Base-by-base conservation (phyloP, 64 coral and sea anemone species). In the Anthopleura sola region DNA sequence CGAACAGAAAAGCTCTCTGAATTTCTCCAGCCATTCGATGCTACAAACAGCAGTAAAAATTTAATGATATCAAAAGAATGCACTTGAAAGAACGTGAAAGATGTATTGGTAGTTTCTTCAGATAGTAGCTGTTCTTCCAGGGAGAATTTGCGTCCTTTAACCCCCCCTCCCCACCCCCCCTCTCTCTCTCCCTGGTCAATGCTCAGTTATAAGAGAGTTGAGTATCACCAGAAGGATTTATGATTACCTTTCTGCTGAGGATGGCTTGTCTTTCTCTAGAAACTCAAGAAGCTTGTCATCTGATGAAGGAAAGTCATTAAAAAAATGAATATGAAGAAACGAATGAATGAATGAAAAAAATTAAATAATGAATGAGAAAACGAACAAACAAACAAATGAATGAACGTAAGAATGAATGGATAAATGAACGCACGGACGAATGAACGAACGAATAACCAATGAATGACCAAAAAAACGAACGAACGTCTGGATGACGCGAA, bases 21-120 rank as follows among this genome's bases (percentile, higher is more conserved):
- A 92, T 15, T 92, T 90, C 48, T 98, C 87, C 17, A 92, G 86
- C 96, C 96, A 98, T 14, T 74, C 48, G 11, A 60, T 75, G 32
- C 93, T 95, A 37, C 60, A 83, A 15, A 48, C 6, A 53, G 50
- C 34, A 48, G 44, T 6, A 79, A 71, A 31, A 34, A 9, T 34
- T 71, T 20, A 62, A 44, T 44, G 9, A 44, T 0, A 44, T 44
- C 1, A 44, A 44, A 44, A 6, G 40, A 44, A 44, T 44, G 40
- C 4, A 3, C 9, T 44, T 44, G 9, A 44, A 1, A 44, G 40
- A 44, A 6, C 4, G 40, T 44, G 40, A 44, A 44, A 44, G 0
- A 44, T 2, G 40, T 2, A 24, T 0, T 8, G 20, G 55, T 58
- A 6, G 20, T 3, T 6, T 48, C 46, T 48, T 48, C 46, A 48